A percentile compares a stretch with the other conserved stretches of the same genome.
Conservation (phyloP, 2,113 vertebrate species). For the Merops nubicus region DNA sequence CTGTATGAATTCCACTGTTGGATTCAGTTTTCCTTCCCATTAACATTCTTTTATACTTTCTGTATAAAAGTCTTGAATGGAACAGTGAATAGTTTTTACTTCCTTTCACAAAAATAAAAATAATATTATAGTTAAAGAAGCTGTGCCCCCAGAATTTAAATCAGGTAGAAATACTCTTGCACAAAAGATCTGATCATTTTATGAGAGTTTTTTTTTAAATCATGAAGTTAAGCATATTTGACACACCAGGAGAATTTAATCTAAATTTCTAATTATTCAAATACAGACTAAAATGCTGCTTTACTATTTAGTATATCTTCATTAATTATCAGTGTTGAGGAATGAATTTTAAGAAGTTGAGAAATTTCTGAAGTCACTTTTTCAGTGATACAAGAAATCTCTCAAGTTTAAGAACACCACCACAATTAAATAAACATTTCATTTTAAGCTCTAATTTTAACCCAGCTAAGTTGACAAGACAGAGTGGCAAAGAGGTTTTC, state of each 20-base stretch:
- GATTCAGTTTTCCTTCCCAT: slow-evolving; percentile 3
- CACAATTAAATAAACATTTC: slow-evolving; percentile 67
- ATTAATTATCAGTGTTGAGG: slow-evolving; percentile 50
- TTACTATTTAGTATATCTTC: slow-evolving; percentile 39
- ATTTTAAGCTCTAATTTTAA: slow-evolving; percentile 68
- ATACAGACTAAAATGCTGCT: slow-evolving; percentile 19
- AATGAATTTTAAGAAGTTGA: slow-evolving; percentile 47
- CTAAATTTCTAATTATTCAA: slow-evolving; percentile 55
- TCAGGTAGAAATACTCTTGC: neutral
- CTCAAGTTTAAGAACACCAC: slow-evolving; percentile 18
- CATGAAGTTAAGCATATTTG: slow-evolving; percentile 33
- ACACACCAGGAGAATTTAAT: slow-evolving; percentile 30
- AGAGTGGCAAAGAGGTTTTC: slow-evolving; percentile 28
- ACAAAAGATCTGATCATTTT: slow-evolving; percentile 2
- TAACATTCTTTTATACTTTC: slow-evolving; percentile 6
- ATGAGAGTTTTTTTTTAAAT: neutral
- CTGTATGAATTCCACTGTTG: neutral
- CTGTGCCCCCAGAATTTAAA: neutral
- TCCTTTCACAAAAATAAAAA: neutral
- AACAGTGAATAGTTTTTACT: neutral
- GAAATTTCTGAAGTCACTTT: slow-evolving; percentile 38
- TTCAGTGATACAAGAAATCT: slow-evolving; percentile 33
- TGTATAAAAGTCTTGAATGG: neutral
- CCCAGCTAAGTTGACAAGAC: slow-evolving; percentile 57
- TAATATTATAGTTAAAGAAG: neutral